Base-by-base conservation (phyloP, 2,797 vertebrate species). In the Myotis myotis region DNA sequence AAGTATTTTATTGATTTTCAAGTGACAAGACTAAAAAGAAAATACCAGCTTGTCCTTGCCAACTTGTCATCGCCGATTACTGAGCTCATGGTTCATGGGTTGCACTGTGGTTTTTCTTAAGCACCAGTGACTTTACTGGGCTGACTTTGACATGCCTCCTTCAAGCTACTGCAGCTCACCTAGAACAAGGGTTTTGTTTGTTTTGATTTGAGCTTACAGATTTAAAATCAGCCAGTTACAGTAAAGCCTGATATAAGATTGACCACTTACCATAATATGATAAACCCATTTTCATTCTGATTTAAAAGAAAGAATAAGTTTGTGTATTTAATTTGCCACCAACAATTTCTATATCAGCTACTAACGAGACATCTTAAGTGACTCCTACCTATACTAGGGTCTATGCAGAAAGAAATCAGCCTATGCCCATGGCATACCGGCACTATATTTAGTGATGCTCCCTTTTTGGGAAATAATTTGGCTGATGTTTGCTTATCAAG, bases 391-490 rank as follows among this genome's bases (percentile, higher is more conserved):
- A 2, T 19, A 55, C 70, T 1, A 33, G 68, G 25, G 7, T 64
- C 30, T n/a, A 25, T 4, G 17, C 36, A 81, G 25, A 47, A 19
- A 36, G n/a, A 33, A 68, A 28, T 36, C 30, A 53, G 17, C 30
- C 62, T 3, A 7, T 0, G 1, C 15, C n/a, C 51, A 30, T 5
- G 64, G 6, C 19, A 17, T 16, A 2, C 0, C 3, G 30, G 17
- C 2, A 19, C 44, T 49, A 5, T 49, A 0, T 60, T 41, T 64
- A 11, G 3, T 4, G 33, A 30, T 41, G 20, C 8, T 86, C 4
- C 23, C 2, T 47, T n/a, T 79, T 86, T 15, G 2, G 33, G 38
- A 88, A 89, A 68, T 49, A 44, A 38, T 19, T 44, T 47, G 25
- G 1, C 2, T n/a, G 13, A 23, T 11, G 28, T 66, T 33, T 23